Evolutionary conservation across 2,113 vertebrate genomes (phyloP).

Genomic region (Accipiter virgatus): DNA sequence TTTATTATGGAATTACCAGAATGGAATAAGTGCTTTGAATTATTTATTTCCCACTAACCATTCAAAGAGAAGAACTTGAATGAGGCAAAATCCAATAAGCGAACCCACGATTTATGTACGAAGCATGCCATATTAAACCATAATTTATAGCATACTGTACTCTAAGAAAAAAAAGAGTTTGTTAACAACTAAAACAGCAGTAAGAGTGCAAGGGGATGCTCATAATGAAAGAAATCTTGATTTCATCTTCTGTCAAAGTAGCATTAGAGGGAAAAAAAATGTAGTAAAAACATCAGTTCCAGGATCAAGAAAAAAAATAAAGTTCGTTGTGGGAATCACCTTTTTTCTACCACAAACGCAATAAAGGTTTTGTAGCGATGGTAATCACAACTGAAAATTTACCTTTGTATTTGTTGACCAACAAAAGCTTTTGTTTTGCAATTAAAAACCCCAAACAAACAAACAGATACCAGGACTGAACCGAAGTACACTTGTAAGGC

Average conservation of each 20-base stretch:
- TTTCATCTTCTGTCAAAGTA: not conserved
- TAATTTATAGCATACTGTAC: not conserved
- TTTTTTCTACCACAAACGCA: not conserved
- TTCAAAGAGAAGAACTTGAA: not conserved
- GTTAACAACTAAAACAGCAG: not conserved
- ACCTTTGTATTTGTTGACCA: not conserved
- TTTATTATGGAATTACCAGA: not conserved
- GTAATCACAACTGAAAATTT: not conserved
- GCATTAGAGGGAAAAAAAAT: not conserved
- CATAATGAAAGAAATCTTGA: not conserved
- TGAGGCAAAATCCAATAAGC: not conserved
- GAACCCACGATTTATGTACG: not conserved
- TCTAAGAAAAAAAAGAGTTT: not conserved
- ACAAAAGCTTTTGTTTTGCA: not conserved
- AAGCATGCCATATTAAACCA: not conserved
- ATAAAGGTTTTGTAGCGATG: accelerated
- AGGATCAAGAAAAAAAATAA: not conserved
- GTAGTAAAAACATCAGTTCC: not conserved
- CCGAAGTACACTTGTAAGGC: not conserved
- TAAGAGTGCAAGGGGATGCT: not conserved
- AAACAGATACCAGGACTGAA: accelerated
- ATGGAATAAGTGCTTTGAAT: conserved; percentile 1
- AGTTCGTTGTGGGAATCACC: not conserved
- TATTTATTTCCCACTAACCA: conserved; percentile 19
- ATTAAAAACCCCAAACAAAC: not conserved